These are phyloP conservation scores for Saturnia japonica DNA, from an alignment of 2,888 invertebrate genomes.

Conservation along the genomic window DNA sequence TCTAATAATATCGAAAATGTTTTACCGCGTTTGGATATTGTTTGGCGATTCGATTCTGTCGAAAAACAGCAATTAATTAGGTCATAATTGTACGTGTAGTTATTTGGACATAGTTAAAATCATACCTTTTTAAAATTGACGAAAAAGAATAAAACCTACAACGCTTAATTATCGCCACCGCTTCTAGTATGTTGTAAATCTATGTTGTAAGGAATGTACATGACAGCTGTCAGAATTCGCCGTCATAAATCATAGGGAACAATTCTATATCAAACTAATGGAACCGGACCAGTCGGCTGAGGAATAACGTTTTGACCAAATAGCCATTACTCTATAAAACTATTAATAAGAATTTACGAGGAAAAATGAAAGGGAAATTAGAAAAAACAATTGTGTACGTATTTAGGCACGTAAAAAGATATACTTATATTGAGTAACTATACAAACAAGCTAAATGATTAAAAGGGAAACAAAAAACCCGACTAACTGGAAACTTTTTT, in stretches of 20 bases:
- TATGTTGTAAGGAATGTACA: constrained; percentile 22
- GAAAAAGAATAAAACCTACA: background rate
- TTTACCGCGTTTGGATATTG: too few species aligned
- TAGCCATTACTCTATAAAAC: constrained; percentile 5
- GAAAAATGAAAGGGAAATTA: background rate
- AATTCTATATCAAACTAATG: constrained; percentile 27
- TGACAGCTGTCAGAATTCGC: constrained; percentile 24
- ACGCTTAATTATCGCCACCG: background rate
- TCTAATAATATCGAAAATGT: too few species aligned
- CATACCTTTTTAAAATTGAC: background rate
- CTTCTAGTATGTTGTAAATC: constrained; percentile 11
- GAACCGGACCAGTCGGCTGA: constrained; percentile 13
- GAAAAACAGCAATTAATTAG: too few species aligned
- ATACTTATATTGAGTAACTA: too few species aligned
- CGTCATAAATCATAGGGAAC: constrained; percentile 29
- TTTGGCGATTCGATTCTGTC: too few species aligned
- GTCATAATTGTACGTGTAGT: too few species aligned
- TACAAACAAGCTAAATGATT: too few species aligned
- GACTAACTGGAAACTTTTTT: too few species aligned
- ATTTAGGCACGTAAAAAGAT: too few species aligned
- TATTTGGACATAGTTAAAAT: too few species aligned
- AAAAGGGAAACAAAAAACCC: too few species aligned
- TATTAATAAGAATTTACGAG: background rate
- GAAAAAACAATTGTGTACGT: background rate
- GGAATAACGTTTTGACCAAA: constrained; percentile 9